phyloP scores from a whole-genome alignment of 2,113 vertebrate species.

The Elachura formosa region DNA sequence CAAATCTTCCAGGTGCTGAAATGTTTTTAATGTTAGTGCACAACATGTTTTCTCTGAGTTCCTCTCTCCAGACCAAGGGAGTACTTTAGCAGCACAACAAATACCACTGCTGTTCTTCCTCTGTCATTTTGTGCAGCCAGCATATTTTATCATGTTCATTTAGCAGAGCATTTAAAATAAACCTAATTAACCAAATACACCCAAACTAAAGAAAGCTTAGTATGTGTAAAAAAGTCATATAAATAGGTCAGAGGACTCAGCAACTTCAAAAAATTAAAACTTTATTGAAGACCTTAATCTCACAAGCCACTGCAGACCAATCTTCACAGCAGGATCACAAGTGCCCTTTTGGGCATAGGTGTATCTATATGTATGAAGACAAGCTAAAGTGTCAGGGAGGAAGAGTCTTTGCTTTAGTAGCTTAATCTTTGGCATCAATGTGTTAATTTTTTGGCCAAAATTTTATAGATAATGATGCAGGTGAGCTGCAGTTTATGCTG shows the following conservation, averaged over 20 bases:
- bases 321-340: background rate
- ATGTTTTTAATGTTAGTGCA: background rate
- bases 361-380: background rate
- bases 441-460: background rate
- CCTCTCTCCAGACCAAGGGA: background rate
- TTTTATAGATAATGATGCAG: background rate
- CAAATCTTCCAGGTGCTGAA: background rate
- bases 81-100: background rate
- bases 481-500: background rate
- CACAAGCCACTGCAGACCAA: background rate
- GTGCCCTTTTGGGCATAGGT: background rate
- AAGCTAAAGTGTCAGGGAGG: background rate
- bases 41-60: background rate
- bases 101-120: background rate
- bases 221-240: background rate
- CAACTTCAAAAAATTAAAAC: background rate
- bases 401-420: background rate
- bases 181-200: background rate
- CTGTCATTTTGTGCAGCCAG: background rate
- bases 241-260: background rate
- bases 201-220: background rate
- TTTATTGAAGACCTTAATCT: background rate
- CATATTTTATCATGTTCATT: background rate
- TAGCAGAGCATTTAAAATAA: background rate
- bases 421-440: background rate